Evolutionary conservation across 2,797 vertebrate genomes (phyloP).

Genomic region (Heterohyrax brucei): DNA sequence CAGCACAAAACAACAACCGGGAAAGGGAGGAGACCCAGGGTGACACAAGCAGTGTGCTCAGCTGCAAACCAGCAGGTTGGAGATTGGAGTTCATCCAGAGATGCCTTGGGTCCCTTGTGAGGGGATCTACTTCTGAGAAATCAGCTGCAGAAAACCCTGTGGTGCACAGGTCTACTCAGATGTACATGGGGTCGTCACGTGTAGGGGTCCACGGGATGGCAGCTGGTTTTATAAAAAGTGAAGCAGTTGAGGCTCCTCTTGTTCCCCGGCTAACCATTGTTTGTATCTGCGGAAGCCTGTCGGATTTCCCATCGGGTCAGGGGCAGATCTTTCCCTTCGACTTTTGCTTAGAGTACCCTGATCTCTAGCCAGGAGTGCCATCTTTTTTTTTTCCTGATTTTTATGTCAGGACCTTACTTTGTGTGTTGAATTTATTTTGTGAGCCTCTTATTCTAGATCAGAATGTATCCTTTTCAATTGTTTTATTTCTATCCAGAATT

Average conservation of each 20-base stretch:
- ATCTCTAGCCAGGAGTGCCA: not conserved
- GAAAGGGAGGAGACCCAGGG: not conserved
- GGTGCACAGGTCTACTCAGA: not conserved
- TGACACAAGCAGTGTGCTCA: too few relatives aligned
- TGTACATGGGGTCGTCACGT: not conserved
- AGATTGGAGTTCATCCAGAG: not conserved
- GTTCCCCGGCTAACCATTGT: not conserved
- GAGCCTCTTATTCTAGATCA: not conserved
- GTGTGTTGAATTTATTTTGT: not conserved
- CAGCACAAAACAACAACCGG: not conserved
- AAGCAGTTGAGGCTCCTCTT: not conserved
- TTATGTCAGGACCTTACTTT: not conserved
- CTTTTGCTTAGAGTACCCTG: not conserved
- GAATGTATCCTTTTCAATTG: not conserved
- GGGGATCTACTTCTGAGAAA: not conserved
- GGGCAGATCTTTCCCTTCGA: not conserved
- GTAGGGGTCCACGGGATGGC: not conserved
- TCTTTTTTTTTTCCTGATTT: not conserved
- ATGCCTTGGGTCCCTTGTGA: not conserved
- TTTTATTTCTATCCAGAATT: constrained; percentile 39
- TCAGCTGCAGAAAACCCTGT: not conserved
- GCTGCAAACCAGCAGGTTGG: not conserved
- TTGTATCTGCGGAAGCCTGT: not conserved
- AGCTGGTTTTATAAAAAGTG: not conserved
- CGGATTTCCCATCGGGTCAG: too few relatives aligned